phyloP scores from a whole-genome alignment of 1,140 invertebrate species.

The Colletes gigas region DNA sequence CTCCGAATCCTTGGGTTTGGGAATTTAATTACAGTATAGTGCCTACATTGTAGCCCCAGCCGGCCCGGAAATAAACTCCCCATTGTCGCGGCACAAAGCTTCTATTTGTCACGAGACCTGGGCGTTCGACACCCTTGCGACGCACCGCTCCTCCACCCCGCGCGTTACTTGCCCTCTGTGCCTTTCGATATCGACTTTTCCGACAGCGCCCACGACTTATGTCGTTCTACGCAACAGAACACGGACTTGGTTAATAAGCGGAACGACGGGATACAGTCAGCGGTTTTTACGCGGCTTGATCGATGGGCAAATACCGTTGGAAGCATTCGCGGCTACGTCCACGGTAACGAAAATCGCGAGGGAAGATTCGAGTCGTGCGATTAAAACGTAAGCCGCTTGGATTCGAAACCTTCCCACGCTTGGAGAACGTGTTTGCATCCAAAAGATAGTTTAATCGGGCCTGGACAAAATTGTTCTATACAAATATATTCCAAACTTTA shows the following conservation, averaged over 20 bases:
- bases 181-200: slow-evolving; percentile 67
- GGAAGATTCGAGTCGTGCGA: neutral
- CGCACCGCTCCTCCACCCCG: slow-evolving; percentile 18
- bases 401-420: no score
- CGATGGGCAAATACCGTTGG: no score
- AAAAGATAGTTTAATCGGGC: no score
- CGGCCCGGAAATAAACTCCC: slow-evolving; percentile 81
- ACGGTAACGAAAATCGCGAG: neutral
- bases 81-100: slow-evolving; percentile 80
- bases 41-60: slow-evolving; percentile 81
- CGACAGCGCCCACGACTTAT: slow-evolving; percentile 57
- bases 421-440: no score
- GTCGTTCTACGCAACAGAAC: slow-evolving; percentile 38
- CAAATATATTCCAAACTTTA: no score
- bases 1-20: slow-evolving; percentile 79
- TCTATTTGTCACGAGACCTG: slow-evolving; percentile 78
- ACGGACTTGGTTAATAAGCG: slow-evolving; percentile 37
- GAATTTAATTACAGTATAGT: slow-evolving; percentile 82
- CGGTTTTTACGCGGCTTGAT: neutral
- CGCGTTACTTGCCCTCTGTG: slow-evolving; percentile 48
- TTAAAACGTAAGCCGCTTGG: no score
- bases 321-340: no score
- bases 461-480: no score
- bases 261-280: neutral
- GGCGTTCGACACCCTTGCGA: slow-evolving; percentile 68